A percentile compares a stretch with the other conserved stretches of the same genome.
Conservation (phyloP, 1,140 invertebrate species). For the Ceratina australensis region DNA sequence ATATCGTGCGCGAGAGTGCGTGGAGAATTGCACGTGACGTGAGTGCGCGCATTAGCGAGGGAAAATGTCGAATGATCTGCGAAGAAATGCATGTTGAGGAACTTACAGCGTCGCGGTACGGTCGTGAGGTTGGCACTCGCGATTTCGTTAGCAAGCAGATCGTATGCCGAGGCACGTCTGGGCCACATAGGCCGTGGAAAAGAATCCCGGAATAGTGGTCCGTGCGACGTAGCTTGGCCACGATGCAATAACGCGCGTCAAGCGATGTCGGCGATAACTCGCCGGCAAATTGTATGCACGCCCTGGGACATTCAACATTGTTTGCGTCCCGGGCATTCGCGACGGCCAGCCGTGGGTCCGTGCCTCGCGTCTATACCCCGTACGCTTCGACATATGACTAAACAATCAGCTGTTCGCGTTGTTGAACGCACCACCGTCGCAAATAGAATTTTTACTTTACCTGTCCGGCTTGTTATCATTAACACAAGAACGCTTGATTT, state of each 20-base stretch:
- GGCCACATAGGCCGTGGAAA: conserved; percentile 63
- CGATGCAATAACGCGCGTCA: conserved; percentile 69
- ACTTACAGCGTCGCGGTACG: conserved; percentile 20
- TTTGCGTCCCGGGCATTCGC: conserved; percentile 60
- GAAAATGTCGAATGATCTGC: conserved; percentile 33
- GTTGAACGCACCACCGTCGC: no score
- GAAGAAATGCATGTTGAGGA: conserved; percentile 34
- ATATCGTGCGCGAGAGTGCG: neutral
- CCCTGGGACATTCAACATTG: conserved; percentile 66
- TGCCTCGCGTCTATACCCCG: no score
- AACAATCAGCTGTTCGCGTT: no score
- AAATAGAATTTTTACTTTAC: no score
- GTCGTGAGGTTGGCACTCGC: conserved; percentile 53
- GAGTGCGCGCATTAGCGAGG: conserved; percentile 11
- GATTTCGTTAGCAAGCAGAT: conserved; percentile 69
- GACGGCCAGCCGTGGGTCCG: conserved; percentile 49
- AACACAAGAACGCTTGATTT: no score
- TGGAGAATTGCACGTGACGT: neutral
- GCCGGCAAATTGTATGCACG: conserved; percentile 74
- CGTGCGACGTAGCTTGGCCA: conserved; percentile 66
- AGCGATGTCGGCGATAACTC: conserved; percentile 65
- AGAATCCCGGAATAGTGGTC: conserved; percentile 38
- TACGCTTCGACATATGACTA: conserved; percentile 2
- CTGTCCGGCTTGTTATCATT: no score
- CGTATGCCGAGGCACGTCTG: conserved; percentile 71